phyloP scores from a whole-genome alignment of 2,888 invertebrate genomes.

The Hyposoter dolosus region DNA sequence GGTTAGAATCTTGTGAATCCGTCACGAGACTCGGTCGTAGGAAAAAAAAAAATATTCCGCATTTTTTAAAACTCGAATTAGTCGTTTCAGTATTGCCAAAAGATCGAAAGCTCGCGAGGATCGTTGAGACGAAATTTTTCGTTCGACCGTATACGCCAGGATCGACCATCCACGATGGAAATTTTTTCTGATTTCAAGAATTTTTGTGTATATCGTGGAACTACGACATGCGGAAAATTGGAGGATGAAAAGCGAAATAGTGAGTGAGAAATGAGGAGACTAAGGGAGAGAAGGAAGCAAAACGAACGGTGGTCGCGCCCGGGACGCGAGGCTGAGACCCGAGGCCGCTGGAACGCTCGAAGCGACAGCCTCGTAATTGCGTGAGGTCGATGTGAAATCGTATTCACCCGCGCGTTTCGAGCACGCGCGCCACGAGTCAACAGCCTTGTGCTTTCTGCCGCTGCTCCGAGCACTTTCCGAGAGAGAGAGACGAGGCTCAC shows the following conservation, averaged over 20 bases:
- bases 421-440: conserved; percentile 52
- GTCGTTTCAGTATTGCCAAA: background rate
- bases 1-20: background rate
- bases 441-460: conserved; percentile 28
- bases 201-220: background rate
- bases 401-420: conserved; percentile 57
- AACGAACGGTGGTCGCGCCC: conserved; percentile 1
- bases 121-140: background rate
- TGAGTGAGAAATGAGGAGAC: background rate
- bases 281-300: background rate
- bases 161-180: background rate
- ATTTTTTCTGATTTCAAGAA: background rate
- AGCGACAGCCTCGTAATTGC: conserved; percentile 25
- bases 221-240: conserved; percentile 10
- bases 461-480: conserved; percentile 19
- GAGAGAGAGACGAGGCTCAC: background rate
- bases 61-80: background rate
- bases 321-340: conserved; percentile 12
- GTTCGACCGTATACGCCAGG: background rate
- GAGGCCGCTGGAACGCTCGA: conserved; percentile 17
- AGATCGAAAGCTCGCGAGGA: background rate
- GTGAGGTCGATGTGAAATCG: conserved; percentile 55
- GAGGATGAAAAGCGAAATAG: background rate
- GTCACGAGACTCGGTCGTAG: background rate
- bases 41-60: background rate